Evolutionary conservation across 2,888 invertebrate species (phyloP).

Genomic region (Lasioglossum villosulum): DNA sequence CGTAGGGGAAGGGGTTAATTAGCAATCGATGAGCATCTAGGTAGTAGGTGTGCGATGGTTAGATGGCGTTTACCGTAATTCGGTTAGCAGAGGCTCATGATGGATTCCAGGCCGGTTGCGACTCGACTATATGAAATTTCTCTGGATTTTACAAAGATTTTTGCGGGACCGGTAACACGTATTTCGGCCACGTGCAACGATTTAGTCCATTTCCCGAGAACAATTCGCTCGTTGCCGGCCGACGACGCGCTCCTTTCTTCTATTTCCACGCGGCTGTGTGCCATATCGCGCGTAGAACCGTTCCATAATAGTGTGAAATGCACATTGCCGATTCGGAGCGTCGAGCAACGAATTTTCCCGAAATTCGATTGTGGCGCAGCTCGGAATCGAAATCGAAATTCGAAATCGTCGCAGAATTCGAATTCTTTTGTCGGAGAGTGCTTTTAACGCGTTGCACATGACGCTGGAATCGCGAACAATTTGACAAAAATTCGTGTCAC

Average conservation of each 20-base stretch:
- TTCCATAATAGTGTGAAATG: not conserved
- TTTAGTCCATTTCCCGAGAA: slow-evolving; percentile 31
- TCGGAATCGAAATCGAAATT: not conserved
- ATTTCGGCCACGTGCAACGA: slow-evolving; percentile 28
- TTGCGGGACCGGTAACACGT: not conserved
- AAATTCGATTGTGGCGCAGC: slow-evolving; percentile 9
- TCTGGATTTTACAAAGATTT: not conserved
- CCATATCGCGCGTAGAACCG: not conserved
- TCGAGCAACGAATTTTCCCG: slow-evolving; percentile 32
- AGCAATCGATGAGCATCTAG: not conserved
- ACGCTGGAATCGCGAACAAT: not conserved
- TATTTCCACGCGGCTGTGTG: not conserved
- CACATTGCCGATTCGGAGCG: slow-evolving; percentile 11
- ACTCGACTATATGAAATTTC: not conserved
- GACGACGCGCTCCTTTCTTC: not conserved
- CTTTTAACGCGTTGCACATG: not conserved
- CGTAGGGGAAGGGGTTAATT: not conserved
- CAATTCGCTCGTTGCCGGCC: slow-evolving; percentile 24
- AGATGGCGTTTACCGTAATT: not conserved
- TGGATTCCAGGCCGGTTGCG: not conserved
- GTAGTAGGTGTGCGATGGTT: not conserved
- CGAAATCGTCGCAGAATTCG: not conserved
- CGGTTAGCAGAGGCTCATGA: not conserved
- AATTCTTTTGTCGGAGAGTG: not conserved
- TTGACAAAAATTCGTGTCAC: not conserved